Base-by-base conservation (phyloP, 2,888 invertebrate genomes). In the Chesias legatella region DNA sequence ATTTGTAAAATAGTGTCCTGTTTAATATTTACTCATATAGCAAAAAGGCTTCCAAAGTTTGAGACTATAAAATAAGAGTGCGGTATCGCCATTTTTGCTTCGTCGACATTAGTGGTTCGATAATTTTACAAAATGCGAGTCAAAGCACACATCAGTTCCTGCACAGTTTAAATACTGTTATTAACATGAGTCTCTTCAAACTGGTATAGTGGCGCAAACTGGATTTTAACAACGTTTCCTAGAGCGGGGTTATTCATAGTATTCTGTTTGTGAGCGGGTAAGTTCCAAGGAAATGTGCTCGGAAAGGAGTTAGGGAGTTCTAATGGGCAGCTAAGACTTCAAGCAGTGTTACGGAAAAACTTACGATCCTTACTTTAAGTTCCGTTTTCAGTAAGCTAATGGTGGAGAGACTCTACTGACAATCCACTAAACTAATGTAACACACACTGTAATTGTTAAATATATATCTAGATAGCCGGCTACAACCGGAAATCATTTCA, bases 181-280 rank as follows among this genome's bases (percentile, higher is more conserved):
- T 21, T 24, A 24, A 24, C 21, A 23, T 42, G 27, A 28, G 6
- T 23, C 27, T 31, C 43, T 17, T 28, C 10, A 28, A 33, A 20
- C 3, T 32, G 35, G 17, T 2, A 17, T 20, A 36, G 25, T 23
- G 41, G 35, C 33, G 35, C 25, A 28, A 41, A 42, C 46, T 41
- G 46, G 37, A 41, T 41, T 42, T 34, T 34, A 32, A 31, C 30
- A 41, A 33, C 33, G 30, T 37, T 38, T 23, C 22, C 35, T 17
- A 20, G 21, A 32, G 28, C 33, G 44, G 33, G 39, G 35, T 44
- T 44, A 44, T 44, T 40, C 44, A 39, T 44, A 44, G 39, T 44
- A 44, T 44, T 44, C 44, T 33, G 39, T 44, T 44, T 44, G 39
- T 34, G 22, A 22, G 22, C 35, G 35, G 36, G 25, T 31, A 35